These are phyloP conservation scores for Polietes domitor DNA, from an alignment of 2,888 invertebrate species.

Conservation along the genomic window DNA sequence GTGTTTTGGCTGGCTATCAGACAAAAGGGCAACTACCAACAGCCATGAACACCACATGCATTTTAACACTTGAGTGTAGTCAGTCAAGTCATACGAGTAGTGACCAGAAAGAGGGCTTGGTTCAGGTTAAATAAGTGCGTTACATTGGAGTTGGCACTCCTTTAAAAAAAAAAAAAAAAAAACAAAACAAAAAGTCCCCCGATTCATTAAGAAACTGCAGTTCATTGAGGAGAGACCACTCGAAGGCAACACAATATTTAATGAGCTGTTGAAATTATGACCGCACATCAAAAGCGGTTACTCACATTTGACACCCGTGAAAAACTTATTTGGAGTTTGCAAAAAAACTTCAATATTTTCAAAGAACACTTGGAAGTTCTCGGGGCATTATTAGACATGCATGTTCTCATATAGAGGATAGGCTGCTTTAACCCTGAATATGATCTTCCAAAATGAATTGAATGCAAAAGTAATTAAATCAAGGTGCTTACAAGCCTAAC, in stretches of 20 bases:
- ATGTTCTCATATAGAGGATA: too few relatives aligned
- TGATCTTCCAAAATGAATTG: too few relatives aligned
- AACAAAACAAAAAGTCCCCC: background rate
- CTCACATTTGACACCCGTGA: too few relatives aligned
- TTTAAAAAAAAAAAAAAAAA: background rate
- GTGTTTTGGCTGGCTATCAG: background rate
- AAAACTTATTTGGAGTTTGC: too few relatives aligned
- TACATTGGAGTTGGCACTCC: slow-evolving; percentile 12
- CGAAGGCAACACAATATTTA: background rate
- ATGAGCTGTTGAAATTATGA: background rate
- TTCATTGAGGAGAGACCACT: background rate
- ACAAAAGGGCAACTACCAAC: background rate
- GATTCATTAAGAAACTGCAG: slow-evolving; percentile 5
- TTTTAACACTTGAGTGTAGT: background rate
- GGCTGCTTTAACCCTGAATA: too few relatives aligned
- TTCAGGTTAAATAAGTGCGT: background rate
- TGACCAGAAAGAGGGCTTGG: slow-evolving; percentile 15
- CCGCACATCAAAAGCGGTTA: background rate
- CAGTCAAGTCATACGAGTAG: background rate
- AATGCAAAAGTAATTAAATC: too few relatives aligned
- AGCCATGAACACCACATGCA: background rate
- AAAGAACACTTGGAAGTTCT: too few relatives aligned
- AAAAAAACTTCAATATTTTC: too few relatives aligned
- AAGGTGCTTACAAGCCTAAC: too few relatives aligned
- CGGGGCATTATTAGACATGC: too few relatives aligned